These are phyloP conservation scores for Hassar affinis DNA, from an alignment of 2,113 vertebrate species.

Conservation along the genomic window DNA sequence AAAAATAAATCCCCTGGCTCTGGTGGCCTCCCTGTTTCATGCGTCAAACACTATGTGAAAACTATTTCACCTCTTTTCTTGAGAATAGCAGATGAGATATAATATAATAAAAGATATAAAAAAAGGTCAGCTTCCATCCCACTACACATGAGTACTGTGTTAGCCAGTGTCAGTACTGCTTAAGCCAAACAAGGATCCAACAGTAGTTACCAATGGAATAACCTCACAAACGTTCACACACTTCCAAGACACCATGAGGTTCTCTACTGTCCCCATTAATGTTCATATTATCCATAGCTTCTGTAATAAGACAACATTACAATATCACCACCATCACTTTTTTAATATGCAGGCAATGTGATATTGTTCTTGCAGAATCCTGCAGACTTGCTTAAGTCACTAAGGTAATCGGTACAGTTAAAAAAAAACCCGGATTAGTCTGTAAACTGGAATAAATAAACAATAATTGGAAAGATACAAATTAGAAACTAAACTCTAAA, in stretches of 20 bases:
- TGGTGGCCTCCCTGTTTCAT: background rate
- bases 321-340: background rate
- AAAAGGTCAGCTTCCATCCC: background rate
- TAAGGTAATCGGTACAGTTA: background rate
- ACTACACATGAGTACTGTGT: background rate
- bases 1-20: background rate
- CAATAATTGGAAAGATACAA: background rate
- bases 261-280: background rate
- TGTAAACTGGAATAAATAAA: background rate
- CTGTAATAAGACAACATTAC: background rate
- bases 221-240: background rate
- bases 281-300: background rate
- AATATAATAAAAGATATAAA: background rate
- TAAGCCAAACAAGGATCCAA: background rate
- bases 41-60: background rate
- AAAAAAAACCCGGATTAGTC: background rate
- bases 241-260: background rate
- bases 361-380: background rate
- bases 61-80: background rate
- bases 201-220: background rate
- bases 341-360: background rate
- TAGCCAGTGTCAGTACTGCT: background rate
- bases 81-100: background rate
- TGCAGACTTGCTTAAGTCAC: background rate
- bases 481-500: background rate